Conservation (phyloP, 2,113 vertebrate genomes). For the Alethe castanea region DNA sequence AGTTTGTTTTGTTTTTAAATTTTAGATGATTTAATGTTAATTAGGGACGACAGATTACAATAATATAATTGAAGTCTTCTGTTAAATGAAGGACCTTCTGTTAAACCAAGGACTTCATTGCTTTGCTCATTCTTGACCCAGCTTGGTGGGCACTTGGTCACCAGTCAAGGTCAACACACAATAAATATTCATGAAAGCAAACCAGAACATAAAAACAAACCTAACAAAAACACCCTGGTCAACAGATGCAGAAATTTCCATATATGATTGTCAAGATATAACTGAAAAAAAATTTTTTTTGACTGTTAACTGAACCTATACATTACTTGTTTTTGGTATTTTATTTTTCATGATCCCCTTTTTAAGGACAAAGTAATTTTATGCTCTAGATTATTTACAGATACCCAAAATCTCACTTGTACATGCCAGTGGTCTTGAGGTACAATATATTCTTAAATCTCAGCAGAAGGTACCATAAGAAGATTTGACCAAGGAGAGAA, state of each 20-base stretch:
- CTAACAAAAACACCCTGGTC: background rate
- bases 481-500: background rate
- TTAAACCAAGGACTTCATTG: background rate
- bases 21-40: background rate
- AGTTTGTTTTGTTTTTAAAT: background rate
- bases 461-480: background rate
- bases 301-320: background rate
- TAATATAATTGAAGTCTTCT: background rate
- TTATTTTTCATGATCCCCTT: background rate
- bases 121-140: background rate
- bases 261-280: background rate
- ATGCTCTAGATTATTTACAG: background rate
- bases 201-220: background rate
- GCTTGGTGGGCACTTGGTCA: background rate
- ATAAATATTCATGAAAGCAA: background rate
- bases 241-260: background rate
- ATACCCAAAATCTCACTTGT: background rate
- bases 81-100: background rate
- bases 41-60: background rate
- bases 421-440: background rate
- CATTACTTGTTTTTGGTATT: background rate
- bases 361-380: background rate
- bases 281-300: background rate
- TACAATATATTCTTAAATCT: background rate
- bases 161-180: background rate